These are phyloP conservation scores for Pteropus rufus DNA, from an alignment of 2,797 vertebrate species.

Conservation along the genomic window DNA sequence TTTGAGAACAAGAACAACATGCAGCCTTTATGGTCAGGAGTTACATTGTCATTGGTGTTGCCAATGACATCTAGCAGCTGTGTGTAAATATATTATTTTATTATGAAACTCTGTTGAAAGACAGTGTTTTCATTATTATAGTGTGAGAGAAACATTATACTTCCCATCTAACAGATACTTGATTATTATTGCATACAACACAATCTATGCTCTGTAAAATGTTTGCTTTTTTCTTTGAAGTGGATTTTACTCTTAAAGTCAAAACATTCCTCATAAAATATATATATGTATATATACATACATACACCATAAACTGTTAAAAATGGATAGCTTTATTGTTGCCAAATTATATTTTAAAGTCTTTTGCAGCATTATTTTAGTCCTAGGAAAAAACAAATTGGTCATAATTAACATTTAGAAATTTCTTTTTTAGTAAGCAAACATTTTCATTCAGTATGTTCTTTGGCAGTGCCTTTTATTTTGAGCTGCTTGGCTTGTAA, in stretches of 20 bases:
- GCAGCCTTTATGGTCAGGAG: background rate
- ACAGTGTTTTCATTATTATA: constrained; percentile 13
- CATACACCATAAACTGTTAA: constrained; percentile 23
- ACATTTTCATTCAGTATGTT: constrained; percentile 67
- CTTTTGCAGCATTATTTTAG: constrained; percentile 62
- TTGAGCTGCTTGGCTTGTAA: constrained; percentile 45
- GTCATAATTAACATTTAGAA: constrained; percentile 68
- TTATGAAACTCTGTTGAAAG: constrained; percentile 23
- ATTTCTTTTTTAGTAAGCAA: constrained; percentile 59
- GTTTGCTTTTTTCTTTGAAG: constrained; percentile 54
- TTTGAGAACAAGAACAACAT: constrained; percentile 22
- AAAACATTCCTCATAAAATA: constrained; percentile 43
- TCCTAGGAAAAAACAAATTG: constrained; percentile 56
- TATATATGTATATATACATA: too few species aligned
- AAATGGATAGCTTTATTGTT: constrained; percentile 58
- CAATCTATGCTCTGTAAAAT: background rate
- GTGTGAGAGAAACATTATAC: background rate
- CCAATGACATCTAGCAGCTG: background rate
- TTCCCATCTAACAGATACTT: background rate
- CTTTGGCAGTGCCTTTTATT: constrained; percentile 58
- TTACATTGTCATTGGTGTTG: background rate
- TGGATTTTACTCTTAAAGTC: constrained; percentile 42
- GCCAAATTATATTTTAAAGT: constrained; percentile 43
- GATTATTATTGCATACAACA: background rate
- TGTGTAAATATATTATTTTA: background rate